These are phyloP conservation scores for Resseliella maxima DNA, from an alignment of 2,888 invertebrate genomes.

Conservation along the genomic window DNA sequence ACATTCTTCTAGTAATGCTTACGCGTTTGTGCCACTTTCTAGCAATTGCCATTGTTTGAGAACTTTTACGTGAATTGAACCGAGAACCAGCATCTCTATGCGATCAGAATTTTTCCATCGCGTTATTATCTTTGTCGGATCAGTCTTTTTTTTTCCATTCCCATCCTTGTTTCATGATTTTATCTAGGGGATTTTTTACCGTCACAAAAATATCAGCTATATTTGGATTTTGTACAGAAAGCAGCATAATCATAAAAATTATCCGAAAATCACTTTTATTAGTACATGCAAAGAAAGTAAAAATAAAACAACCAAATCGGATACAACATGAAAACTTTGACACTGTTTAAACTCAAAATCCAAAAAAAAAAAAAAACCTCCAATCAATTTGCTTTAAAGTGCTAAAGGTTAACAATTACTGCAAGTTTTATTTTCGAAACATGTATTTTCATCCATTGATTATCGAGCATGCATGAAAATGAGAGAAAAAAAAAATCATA, in stretches of 20 bases:
- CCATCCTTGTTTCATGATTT: too few relatives aligned
- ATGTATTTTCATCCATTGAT: background rate
- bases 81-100: background rate
- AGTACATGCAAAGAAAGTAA: background rate
- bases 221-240: background rate
- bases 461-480: background rate
- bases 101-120: background rate
- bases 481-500: background rate
- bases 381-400: background rate
- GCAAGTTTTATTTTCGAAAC: background rate
- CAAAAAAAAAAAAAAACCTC: too few relatives aligned
- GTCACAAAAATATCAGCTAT: background rate
- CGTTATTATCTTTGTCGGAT: background rate
- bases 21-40: slow-evolving; percentile 2
- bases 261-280: background rate
- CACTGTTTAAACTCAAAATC: background rate
- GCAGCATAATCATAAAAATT: slow-evolving; percentile 14
- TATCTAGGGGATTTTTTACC: background rate
- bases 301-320: background rate
- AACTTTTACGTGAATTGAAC: slow-evolving; percentile 17
- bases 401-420: slow-evolving; percentile 9
- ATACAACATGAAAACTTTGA: background rate
- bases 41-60: background rate
- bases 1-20: background rate
- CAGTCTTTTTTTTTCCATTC: background rate